Percentiles rank a stretch among this genome's conserved stretches.
phyloP scores from a whole-genome alignment of 2,888 invertebrate species.

The Stenoptilia bipunctidactyla region DNA sequence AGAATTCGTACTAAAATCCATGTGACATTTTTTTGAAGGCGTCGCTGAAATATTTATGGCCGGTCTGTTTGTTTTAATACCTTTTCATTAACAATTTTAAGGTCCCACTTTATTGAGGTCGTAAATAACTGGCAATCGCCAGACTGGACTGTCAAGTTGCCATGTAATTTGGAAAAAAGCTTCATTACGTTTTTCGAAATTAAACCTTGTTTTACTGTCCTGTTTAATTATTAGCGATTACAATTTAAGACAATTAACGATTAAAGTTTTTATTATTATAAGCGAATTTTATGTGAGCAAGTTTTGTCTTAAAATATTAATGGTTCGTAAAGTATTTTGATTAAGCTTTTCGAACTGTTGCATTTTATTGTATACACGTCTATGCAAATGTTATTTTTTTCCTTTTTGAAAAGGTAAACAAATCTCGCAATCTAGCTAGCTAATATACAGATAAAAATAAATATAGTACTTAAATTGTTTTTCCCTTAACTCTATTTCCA shows the following conservation, averaged over 20 bases:
- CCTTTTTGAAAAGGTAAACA: too few species aligned
- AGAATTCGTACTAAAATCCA: too few species aligned
- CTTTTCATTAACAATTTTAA: conserved; percentile 72
- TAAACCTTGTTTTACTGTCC: not conserved
- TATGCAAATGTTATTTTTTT: too few species aligned
- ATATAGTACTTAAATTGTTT: not conserved
- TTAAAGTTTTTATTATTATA: not conserved
- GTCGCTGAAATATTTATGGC: conserved; percentile 66
- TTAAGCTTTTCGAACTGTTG: too few species aligned
- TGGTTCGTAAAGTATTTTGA: too few species aligned
- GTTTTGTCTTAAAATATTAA: not conserved
- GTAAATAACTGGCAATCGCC: conserved; percentile 52
- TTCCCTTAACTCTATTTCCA: not conserved
- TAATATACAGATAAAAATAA: not conserved
- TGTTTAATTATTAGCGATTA: not conserved
- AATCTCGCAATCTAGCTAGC: too few species aligned
- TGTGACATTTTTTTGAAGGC: conserved; percentile 39
- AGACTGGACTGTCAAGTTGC: conserved; percentile 35
- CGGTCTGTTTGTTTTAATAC: conserved; percentile 61
- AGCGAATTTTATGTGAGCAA: not conserved
- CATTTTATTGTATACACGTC: too few species aligned
- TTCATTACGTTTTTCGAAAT: conserved; percentile 22
- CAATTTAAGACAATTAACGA: not conserved
- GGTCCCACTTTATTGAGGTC: conserved; percentile 66
- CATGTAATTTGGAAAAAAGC: conserved; percentile 41